Evolutionary conservation across 2,888 invertebrate genomes (phyloP).

Genomic region (Rhorus exstirpatorius): DNA sequence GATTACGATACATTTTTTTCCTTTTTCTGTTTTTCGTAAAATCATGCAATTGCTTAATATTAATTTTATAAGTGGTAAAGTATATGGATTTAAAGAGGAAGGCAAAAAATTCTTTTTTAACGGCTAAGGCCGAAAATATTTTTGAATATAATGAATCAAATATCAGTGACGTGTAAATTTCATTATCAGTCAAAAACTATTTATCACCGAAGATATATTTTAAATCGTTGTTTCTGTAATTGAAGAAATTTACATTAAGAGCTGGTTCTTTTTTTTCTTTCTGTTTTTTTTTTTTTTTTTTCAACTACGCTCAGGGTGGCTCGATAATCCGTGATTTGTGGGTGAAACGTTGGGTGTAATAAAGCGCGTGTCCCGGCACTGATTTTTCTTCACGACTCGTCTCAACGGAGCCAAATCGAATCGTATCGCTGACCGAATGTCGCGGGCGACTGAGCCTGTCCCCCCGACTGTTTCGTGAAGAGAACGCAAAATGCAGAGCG

Average conservation of each 20-base stretch:
- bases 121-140: neutral
- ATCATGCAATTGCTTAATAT: too few species aligned
- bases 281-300: neutral
- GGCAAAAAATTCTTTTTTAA: too few species aligned
- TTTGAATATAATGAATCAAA: neutral
- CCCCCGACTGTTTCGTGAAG: slow-evolving; percentile 79
- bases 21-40: too few species aligned
- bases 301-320: neutral
- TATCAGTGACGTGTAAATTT: too few species aligned
- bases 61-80: too few species aligned
- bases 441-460: slow-evolving; percentile 85
- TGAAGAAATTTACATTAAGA: neutral
- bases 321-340: slow-evolving; percentile 27
- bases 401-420: slow-evolving; percentile 73
- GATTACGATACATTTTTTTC: too few species aligned
- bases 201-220: neutral
- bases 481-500: slow-evolving; percentile 82
- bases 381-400: slow-evolving; percentile 73
- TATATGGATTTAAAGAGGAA: too few species aligned
- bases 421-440: slow-evolving; percentile 85
- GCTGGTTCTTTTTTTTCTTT: neutral
- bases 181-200: too few species aligned
- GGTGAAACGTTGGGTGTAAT: slow-evolving; percentile 46
- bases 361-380: slow-evolving; percentile 75
- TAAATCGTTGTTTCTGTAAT: neutral